A percentile compares a stretch with the other conserved stretches of the same genome.
Conservation (phyloP, 2,888 invertebrate species). For the Nudaria mundana region DNA sequence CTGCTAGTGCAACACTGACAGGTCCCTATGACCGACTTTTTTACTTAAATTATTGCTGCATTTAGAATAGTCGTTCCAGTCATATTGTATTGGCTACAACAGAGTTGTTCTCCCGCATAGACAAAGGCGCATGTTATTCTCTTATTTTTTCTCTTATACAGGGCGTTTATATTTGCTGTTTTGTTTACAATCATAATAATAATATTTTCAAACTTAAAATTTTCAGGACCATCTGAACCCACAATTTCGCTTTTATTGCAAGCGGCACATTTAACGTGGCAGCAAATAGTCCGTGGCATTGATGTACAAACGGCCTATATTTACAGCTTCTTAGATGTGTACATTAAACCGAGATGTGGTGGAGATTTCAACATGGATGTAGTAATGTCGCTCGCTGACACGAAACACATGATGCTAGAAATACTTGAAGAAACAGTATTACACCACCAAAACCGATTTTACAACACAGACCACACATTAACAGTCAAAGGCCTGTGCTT, state of each 20-base stretch:
- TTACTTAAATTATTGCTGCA: no score
- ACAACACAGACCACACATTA: slow-evolving; percentile 47
- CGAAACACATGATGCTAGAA: slow-evolving; percentile 72
- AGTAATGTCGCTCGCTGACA: slow-evolving; percentile 67
- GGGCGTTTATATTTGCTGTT: no score
- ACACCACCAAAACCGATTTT: slow-evolving; percentile 18
- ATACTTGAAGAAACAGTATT: slow-evolving; percentile 43
- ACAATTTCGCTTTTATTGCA: slow-evolving; percentile 84
- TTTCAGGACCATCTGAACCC: slow-evolving; percentile 83
- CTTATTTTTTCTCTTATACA: no score
- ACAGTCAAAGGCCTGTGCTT: slow-evolving; percentile 70
- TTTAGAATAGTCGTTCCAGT: no score
- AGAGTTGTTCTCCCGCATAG: no score
- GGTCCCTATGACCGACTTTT: no score
- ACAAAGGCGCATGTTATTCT: no score
- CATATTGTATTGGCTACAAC: no score
- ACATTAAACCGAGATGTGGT: slow-evolving; percentile 79
- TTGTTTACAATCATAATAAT: no score
- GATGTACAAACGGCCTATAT: slow-evolving; percentile 76
- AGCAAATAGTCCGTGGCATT: slow-evolving; percentile 84
- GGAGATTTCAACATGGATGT: slow-evolving; percentile 56
- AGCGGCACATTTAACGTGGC: slow-evolving; percentile 82
- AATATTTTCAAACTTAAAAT: no score
- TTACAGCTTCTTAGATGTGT: slow-evolving; percentile 84
- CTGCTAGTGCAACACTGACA: no score